Evolutionary conservation across 1,140 invertebrate genomes (phyloP).

Genomic region (Dermatophagoides farinae): DNA sequence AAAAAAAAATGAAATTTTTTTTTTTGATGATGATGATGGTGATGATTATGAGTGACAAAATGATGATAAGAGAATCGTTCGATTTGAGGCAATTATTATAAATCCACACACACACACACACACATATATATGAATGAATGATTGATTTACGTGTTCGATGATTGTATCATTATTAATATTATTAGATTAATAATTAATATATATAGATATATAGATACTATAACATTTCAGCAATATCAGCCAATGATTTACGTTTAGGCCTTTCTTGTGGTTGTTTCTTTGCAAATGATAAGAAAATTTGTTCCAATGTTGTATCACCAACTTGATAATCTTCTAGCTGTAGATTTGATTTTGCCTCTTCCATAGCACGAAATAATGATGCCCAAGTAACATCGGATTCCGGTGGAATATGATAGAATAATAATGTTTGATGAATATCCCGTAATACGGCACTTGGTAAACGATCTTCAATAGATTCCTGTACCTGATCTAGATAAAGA

Average conservation of each 20-base stretch:
- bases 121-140: too few relatives aligned
- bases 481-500: conserved; percentile 7
- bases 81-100: too few relatives aligned
- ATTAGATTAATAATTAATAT: too few relatives aligned
- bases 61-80: too few relatives aligned
- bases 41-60: too few relatives aligned
- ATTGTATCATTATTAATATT: too few relatives aligned
- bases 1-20: too few relatives aligned
- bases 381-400: conserved; percentile 24
- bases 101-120: too few relatives aligned
- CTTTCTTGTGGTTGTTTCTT: conserved; percentile 5
- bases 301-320: conserved; percentile 33
- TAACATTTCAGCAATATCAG: conserved; percentile 10
- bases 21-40: too few relatives aligned
- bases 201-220: not conserved
- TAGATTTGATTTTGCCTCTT: conserved; percentile 23
- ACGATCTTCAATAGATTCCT: conserved; percentile 1
- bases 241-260: conserved; percentile 4
- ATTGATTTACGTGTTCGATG: too few relatives aligned
- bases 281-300: conserved; percentile 33
- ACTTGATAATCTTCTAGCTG: conserved; percentile 33
- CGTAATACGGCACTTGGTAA: not conserved
- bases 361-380: conserved; percentile 27
- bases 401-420: conserved; percentile 45
- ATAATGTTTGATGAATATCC: conserved; percentile 12